phyloP scores from a whole-genome alignment of 1,140 invertebrate genomes.

The Bombus soroeensis region DNA sequence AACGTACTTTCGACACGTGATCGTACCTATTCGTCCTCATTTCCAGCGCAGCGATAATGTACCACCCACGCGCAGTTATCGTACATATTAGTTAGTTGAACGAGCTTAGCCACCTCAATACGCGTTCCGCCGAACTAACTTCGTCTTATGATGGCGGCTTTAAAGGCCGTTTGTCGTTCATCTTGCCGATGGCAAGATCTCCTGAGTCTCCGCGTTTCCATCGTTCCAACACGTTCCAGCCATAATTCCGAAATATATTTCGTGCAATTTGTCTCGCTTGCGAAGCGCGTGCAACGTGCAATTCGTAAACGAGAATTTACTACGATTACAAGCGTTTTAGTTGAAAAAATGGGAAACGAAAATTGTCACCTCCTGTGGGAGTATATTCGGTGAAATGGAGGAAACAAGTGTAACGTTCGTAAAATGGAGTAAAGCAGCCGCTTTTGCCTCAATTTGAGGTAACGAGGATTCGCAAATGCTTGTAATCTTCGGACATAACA shows the following conservation, averaged over 20 bases:
- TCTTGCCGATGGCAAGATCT: no score
- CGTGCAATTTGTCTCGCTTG: background rate
- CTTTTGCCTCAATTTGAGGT: background rate
- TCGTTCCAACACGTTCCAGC: background rate
- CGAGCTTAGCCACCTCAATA: conserved; percentile 37
- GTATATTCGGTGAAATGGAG: background rate
- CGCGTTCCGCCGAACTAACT: conserved; percentile 8
- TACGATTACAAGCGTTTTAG: no score
- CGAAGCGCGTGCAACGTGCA: no score
- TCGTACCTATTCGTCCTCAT: conserved; percentile 56
- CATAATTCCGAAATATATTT: background rate
- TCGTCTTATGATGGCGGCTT: conserved; percentile 7
- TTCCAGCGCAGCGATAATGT: conserved; percentile 42
- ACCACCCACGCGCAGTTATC: conserved; percentile 42
- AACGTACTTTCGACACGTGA: conserved; percentile 48
- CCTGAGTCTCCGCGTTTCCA: background rate
- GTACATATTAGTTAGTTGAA: conserved; percentile 52
- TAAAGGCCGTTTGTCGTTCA: conserved; percentile 5
- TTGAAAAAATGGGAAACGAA: background rate
- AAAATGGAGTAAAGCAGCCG: background rate
- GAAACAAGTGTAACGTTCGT: no score
- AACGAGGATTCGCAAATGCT: background rate
- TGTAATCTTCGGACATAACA: background rate
- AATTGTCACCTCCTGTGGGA: background rate
- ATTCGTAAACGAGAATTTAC: no score